Evolutionary conservation across 2,888 invertebrate genomes (phyloP).

Genomic region (Phorcus lineatus): DNA sequence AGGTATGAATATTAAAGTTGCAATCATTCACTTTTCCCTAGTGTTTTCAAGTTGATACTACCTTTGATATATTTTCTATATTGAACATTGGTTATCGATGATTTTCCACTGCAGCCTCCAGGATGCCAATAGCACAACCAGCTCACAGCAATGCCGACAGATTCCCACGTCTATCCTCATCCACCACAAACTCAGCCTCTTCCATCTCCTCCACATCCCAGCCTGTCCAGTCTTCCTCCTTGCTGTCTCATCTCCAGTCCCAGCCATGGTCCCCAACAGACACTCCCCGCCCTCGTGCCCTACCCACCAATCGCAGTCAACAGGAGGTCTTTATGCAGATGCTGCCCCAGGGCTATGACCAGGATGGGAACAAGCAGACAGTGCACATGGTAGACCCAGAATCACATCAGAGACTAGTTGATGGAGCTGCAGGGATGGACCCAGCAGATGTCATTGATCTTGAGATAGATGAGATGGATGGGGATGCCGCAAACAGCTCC

Average conservation of each 20-base stretch:
- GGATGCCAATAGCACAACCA: not conserved
- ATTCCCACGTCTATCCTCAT: not conserved
- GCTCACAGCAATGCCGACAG: not conserved
- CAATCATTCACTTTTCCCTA: no score
- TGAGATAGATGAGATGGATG: not conserved
- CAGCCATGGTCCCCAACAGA: not conserved
- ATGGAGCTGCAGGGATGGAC: not conserved
- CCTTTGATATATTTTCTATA: not conserved
- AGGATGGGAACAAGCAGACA: not conserved
- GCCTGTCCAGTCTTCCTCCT: not conserved
- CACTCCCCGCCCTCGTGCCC: not conserved
- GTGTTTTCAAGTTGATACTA: no score
- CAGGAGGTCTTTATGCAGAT: conserved; percentile 22
- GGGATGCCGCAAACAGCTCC: not conserved
- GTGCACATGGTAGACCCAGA: conserved; percentile 10
- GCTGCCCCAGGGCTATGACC: conserved; percentile 12
- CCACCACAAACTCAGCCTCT: not conserved
- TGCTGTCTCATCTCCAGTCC: not conserved
- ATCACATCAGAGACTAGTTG: not conserved
- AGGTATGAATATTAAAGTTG: no score
- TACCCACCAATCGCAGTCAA: not conserved
- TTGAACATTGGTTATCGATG: not conserved
- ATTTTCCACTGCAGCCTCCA: not conserved
- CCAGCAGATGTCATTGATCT: not conserved
- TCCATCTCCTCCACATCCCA: not conserved